A percentile compares a stretch with the other conserved stretches of the same genome.
Evolutionary conservation across 1,140 invertebrate genomes (phyloP).

Genomic region (Linepithema humile): DNA sequence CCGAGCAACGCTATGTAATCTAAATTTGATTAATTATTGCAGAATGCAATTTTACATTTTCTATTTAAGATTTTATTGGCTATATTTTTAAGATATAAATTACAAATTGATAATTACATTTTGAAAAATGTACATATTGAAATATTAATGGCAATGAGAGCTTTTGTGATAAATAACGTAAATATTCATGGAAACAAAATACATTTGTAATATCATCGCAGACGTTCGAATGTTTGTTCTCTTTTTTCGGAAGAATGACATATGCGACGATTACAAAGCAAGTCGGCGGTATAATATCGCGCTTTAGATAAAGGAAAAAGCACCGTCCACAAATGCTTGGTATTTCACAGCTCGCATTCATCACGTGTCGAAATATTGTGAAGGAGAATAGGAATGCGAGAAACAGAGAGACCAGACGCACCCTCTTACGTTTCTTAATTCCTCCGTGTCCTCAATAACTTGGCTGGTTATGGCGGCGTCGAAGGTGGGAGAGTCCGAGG

Average conservation of each 20-base stretch:
- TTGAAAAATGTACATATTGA: neutral
- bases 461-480: conserved; percentile 56
- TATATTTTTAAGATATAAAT: neutral
- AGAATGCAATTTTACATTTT: neutral
- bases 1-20: neutral
- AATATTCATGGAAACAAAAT: neutral
- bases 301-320: neutral
- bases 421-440: conserved; percentile 70
- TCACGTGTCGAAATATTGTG: conserved; percentile 36
- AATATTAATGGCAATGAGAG: neutral
- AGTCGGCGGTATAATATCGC: conserved; percentile 17
- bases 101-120: neutral
- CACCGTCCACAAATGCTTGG: conserved; percentile 52
- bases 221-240: neutral
- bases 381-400: neutral
- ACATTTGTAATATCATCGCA: neutral
- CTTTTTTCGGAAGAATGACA: too few relatives aligned
- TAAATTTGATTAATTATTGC: conserved; percentile 10
- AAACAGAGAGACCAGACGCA: neutral
- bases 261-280: neutral
- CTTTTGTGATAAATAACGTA: neutral
- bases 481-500: conserved; percentile 51
- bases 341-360: conserved; percentile 40
- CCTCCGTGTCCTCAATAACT: conserved; percentile 75
- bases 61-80: neutral